phyloP scores from a whole-genome alignment of 2,797 vertebrate genomes.

The Pseudocheirus occidentalis region DNA sequence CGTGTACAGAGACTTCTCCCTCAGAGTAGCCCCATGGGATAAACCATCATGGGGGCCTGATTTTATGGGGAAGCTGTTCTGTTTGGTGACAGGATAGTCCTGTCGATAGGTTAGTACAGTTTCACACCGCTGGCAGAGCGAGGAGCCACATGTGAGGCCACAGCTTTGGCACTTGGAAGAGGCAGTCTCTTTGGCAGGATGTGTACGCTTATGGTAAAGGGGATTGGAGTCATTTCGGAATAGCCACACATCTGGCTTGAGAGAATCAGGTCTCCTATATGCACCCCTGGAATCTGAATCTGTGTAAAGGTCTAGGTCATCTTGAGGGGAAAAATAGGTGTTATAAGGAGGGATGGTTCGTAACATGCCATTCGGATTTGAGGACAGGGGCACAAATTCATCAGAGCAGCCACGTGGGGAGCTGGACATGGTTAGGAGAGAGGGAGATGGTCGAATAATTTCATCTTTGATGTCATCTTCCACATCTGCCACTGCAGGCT shows the following conservation, averaged over 20 bases:
- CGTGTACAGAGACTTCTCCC: constrained; percentile 83
- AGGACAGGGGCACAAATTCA: constrained; percentile 90
- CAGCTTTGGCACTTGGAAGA: constrained; percentile 93
- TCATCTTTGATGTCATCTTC: constrained; percentile 95
- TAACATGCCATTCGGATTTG: constrained; percentile 87
- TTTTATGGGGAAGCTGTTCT: constrained; percentile 84
- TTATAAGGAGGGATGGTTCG: constrained; percentile 84
- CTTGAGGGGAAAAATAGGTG: constrained; percentile 89
- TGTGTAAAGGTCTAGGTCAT: constrained; percentile 96
- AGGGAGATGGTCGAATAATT: constrained; percentile 91
- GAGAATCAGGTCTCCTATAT: constrained; percentile 84
- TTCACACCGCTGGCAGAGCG: constrained; percentile 94
- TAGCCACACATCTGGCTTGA: constrained; percentile 85
- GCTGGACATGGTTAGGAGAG: constrained; percentile 90
- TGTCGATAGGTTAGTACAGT: constrained; percentile 78
- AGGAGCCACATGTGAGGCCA: constrained; percentile 87
- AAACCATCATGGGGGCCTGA: constrained; percentile 79
- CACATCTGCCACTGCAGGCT: constrained; percentile 89
- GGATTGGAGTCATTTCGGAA: constrained; percentile 83
- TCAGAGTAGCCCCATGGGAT: constrained; percentile 71
- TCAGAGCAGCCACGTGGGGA: constrained; percentile 90
- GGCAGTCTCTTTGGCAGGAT: constrained; percentile 87
- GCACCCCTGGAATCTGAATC: constrained; percentile 86
- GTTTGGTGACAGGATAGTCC: constrained; percentile 81
- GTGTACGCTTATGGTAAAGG: constrained; percentile 84